Conservation (phyloP, 23 tunicate species). For the Ascidia mentula region DNA sequence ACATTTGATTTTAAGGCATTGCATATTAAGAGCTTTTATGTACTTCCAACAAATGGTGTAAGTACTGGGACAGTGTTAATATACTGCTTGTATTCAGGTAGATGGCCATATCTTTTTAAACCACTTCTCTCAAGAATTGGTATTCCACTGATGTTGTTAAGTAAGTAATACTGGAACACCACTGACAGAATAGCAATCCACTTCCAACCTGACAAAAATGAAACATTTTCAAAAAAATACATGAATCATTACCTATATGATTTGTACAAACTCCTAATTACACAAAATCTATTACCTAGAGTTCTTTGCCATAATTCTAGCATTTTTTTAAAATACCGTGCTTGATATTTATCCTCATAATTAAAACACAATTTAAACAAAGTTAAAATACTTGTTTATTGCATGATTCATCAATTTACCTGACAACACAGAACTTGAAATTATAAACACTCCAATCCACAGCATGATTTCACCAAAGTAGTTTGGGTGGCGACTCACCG, state of each 20-base stretch:
- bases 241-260: background rate
- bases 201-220: constrained; percentile 48
- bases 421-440: constrained; percentile 61
- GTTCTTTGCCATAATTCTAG: background rate
- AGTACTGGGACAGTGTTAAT: constrained; percentile 72
- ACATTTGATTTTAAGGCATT: too few relatives aligned
- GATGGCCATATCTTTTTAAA: constrained; percentile 64
- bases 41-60: constrained; percentile 73
- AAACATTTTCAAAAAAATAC: background rate
- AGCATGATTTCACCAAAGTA: constrained; percentile 94
- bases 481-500: constrained; percentile 94
- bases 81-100: constrained; percentile 61
- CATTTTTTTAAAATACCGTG: background rate
- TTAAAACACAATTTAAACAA: background rate
- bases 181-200: constrained; percentile 72
- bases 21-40: constrained; percentile 37
- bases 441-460: constrained; percentile 80
- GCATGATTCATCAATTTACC: constrained; percentile 43
- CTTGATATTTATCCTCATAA: background rate
- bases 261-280: background rate
- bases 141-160: constrained; percentile 76
- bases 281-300: background rate
- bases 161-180: constrained; percentile 65
- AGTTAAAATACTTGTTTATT: background rate
- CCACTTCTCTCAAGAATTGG: constrained; percentile 80